Percentiles rank a stretch among this genome's conserved stretches.
These are phyloP conservation scores for Pangasianodon hypophthalmus DNA, from an alignment of 2,113 vertebrate species.

Conservation along the genomic window DNA sequence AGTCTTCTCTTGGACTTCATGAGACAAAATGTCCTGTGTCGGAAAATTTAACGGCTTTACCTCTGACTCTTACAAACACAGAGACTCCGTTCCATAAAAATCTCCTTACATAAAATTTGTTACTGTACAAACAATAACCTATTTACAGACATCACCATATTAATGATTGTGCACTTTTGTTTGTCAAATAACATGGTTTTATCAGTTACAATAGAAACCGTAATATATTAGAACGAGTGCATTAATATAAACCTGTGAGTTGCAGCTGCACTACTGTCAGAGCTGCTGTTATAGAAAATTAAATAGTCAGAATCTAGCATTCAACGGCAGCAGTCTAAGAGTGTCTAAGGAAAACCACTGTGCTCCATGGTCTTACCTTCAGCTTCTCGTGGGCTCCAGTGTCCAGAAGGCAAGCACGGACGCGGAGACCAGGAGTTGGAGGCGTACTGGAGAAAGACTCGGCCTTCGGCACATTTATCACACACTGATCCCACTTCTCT, in stretches of 20 bases:
- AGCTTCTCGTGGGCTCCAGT: slow-evolving; percentile 96
- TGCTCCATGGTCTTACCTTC: slow-evolving; percentile 82
- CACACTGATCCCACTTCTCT: slow-evolving; percentile 99
- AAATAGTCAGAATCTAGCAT: not conserved
- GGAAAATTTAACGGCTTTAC: not conserved
- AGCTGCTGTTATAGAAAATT: not conserved
- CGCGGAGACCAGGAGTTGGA: slow-evolving; percentile 92
- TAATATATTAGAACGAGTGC: not conserved
- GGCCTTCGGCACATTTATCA: slow-evolving; percentile 90
- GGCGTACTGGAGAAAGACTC: slow-evolving; percentile 89
- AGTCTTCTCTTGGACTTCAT: not conserved
- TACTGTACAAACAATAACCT: not conserved
- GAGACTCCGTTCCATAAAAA: no score
- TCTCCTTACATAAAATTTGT: not conserved
- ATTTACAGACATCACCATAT: no score
- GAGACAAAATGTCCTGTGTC: not conserved
- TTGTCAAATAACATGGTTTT: no score
- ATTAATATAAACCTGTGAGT: not conserved
- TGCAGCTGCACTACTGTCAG: not conserved
- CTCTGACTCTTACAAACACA: not conserved
- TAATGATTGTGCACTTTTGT: no score
- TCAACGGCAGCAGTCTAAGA: not conserved
- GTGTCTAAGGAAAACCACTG: not conserved
- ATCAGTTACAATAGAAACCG: no score
- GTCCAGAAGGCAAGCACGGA: slow-evolving; percentile 90